phyloP scores from a whole-genome alignment of 30 jellyfish, hydroid and myxozoan genomes.

The Aurelia aurita complex sp. Pacific region DNA sequence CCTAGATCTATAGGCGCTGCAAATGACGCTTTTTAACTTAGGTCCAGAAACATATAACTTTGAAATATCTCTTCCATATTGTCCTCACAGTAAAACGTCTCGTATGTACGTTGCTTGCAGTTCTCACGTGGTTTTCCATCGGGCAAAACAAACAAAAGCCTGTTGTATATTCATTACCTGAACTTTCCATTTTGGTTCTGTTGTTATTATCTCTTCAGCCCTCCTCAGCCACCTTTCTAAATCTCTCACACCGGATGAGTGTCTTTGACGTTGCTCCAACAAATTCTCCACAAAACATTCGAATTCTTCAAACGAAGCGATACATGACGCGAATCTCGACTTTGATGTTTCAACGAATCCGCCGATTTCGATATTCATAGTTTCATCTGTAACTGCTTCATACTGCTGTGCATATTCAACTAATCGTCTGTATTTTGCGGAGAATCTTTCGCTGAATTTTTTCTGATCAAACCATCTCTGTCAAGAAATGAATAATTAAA shows the following conservation, averaged over 20 bases:
- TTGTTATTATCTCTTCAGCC: constrained; percentile 46
- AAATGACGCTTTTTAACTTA: too few species aligned
- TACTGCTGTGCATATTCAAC: constrained; percentile 31
- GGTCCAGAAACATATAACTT: too few species aligned
- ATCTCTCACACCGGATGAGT: constrained; percentile 8
- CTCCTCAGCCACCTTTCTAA: constrained; percentile 63
- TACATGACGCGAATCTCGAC: constrained; percentile 29
- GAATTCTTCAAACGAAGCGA: constrained; percentile 28
- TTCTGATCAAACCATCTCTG: constrained; percentile 80
- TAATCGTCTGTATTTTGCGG: constrained; percentile 36
- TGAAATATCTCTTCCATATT: too few species aligned
- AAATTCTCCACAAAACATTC: constrained; percentile 2
- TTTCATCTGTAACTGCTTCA: constrained; percentile 15
- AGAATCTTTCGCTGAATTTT: constrained; percentile 65
- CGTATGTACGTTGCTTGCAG: too few species aligned
- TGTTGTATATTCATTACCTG: constrained; percentile 22
- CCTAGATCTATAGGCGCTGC: too few species aligned
- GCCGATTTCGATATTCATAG: neutral
- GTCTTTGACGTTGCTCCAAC: constrained; percentile 9
- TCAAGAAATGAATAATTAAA: neutral
- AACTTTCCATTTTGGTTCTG: constrained; percentile 69
- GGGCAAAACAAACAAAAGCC: neutral
- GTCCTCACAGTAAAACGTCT: too few species aligned
- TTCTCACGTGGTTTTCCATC: too few species aligned
- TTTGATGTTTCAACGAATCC: constrained; percentile 7